Percentiles rank a stretch among this genome's conserved stretches.
Evolutionary conservation across 2,797 vertebrate species (phyloP).

Genomic region (Fringilla coelebs): DNA sequence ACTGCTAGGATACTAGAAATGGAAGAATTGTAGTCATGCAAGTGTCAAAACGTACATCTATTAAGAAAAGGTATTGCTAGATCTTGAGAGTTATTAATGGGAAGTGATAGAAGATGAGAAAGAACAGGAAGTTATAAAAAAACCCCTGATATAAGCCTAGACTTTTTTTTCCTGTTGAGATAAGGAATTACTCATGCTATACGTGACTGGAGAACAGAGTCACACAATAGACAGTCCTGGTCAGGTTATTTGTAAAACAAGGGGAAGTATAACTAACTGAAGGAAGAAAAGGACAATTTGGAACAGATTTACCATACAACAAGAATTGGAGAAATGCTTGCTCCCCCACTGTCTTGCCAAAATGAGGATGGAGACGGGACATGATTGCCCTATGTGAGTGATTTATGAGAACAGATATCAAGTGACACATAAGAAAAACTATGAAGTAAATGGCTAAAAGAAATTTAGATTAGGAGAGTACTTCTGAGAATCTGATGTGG

Average conservation of each 20-base stretch:
- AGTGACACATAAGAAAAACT: not conserved
- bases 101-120: not conserved
- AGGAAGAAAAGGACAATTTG: not conserved
- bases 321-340: not conserved
- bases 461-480: not conserved
- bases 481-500: not conserved
- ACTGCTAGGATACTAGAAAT: not conserved
- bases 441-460: not conserved
- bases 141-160: not conserved
- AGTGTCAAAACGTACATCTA: not conserved
- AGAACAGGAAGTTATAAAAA: not conserved
- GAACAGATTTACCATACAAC: not conserved
- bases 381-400: not conserved
- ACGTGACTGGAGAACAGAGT: not conserved
- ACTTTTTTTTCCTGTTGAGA: not conserved
- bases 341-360: not conserved
- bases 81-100: not conserved
- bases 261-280: not conserved
- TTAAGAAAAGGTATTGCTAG: not conserved
- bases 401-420: not conserved
- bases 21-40: not conserved
- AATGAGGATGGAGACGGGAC: not conserved
- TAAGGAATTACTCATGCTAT: not conserved
- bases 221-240: not conserved
- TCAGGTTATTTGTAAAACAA: not conserved